phyloP scores from a whole-genome alignment of 2,113 vertebrate genomes.

The Cyphomyrus plagiostoma region DNA sequence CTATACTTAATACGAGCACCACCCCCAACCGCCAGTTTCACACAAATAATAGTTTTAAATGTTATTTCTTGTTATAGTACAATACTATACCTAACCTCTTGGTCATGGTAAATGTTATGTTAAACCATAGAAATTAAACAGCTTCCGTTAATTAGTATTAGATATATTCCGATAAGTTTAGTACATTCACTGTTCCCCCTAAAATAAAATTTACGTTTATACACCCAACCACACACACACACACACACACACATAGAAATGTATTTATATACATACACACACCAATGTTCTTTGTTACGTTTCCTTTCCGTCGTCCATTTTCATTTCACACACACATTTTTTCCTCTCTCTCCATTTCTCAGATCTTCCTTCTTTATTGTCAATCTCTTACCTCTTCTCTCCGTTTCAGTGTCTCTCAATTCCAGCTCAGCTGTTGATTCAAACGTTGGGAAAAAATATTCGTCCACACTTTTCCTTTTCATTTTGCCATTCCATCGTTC shows the following conservation, averaged over 20 bases:
- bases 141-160: not conserved
- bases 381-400: conserved; percentile 49
- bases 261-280: not conserved
- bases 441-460: conserved; percentile 55
- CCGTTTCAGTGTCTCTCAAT: conserved; percentile 47
- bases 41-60: not conserved
- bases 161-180: not conserved
- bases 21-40: not conserved
- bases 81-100: not conserved
- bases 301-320: conserved; percentile 16
- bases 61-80: not conserved
- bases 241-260: not conserved
- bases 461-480: conserved; percentile 67
- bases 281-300: not conserved
- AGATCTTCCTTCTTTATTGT: not conserved
- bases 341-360: not conserved
- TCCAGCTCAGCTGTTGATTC: conserved; percentile 55
- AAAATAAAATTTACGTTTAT: not conserved
- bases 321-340: conserved; percentile 6
- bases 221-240: not conserved
- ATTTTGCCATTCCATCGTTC: conserved; percentile 55
- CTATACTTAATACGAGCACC: conserved; percentile 20
- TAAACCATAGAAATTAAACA: not conserved
- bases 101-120: not conserved
- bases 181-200: not conserved